Evolutionary conservation across 1,140 invertebrate genomes (phyloP), one percentile per base, ranked within the genome.

Genomic region (Ganaspis sp.): DNA sequence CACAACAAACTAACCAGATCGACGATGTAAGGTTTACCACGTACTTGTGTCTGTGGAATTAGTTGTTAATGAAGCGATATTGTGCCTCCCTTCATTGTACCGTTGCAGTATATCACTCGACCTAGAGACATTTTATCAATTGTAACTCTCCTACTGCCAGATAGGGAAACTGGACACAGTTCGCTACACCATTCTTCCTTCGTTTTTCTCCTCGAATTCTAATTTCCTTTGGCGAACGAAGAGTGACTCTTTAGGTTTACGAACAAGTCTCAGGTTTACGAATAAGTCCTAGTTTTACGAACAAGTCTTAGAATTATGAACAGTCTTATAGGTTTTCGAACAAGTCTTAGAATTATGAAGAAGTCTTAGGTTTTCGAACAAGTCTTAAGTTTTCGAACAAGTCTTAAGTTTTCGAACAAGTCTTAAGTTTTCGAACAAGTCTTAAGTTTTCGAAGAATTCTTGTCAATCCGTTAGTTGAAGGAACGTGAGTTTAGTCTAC

Each of bases 1-100:
- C 40, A 38, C 64, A 40, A 73, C 72, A 40, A 58, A 64, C 49
- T 26, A 53, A 64, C 58, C 58, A 64, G 58, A 64, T 64, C 58
- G 58, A n/a, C 26, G 21, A 64, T 34, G 58, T 64, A 29, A 29
- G 58, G 58, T 64, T 64, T 64, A 64, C 58, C 73, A 34, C 69
- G 38, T 54, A 70, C 38, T 19, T 49, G 26, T 26, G 38, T n/a
- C 54, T 40, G 38, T 11, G 45, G 34, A 54, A 79, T 75, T 75
- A 23, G 8, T 64, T 29, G 71, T 72, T 79, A 79, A 79, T 75
- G 77, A 75, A 75, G 71, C 71, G 64, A 79, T 75, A 79, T 75
- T 79, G 53, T 79, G 70, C 40, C 54, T 70, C 70, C 38, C 38
- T 12, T 42, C 54, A 42, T 23, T n/a, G 70, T 72, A 72, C 53